phyloP scores from a whole-genome alignment of 2,888 invertebrate species.

The Synanthedon tipuliformis region DNA sequence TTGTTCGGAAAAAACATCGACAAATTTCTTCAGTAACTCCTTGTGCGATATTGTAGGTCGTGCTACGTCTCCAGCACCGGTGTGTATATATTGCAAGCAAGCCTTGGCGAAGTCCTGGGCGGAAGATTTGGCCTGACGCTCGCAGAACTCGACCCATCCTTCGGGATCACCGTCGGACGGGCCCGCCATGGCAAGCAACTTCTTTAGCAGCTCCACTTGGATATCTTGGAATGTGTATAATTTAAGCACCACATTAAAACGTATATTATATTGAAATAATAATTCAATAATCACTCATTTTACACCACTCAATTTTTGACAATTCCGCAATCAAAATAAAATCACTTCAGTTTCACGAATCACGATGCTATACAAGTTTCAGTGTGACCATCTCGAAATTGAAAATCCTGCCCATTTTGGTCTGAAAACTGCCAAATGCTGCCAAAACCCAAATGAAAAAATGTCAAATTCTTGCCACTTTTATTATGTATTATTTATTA shows the following conservation, averaged over 20 bases:
- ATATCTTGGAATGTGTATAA: conserved; percentile 17
- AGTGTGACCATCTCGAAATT: no score
- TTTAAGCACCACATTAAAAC: conserved; percentile 24
- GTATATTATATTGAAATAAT: conserved; percentile 15
- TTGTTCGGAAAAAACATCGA: conserved; percentile 86
- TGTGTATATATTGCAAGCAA: conserved; percentile 81
- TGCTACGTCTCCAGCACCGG: conserved; percentile 75
- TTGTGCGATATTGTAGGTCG: conserved; percentile 78
- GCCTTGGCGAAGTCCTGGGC: conserved; percentile 91
- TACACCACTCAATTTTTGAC: conserved; percentile 25
- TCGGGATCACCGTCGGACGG: conserved; percentile 73
- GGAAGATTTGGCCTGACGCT: conserved; percentile 86
- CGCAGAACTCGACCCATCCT: conserved; percentile 87
- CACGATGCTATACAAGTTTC: conserved; percentile 54
- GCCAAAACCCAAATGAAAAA: no score
- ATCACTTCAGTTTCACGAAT: conserved; percentile 30
- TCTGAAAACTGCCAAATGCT: no score
- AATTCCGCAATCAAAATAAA: conserved; percentile 56
- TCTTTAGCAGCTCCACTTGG: conserved; percentile 67
- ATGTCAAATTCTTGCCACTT: no score
- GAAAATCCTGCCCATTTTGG: no score
- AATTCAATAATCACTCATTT: conserved; percentile 15
- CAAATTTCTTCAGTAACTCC: conserved; percentile 84
- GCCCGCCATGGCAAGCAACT: conserved; percentile 65
- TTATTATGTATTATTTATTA: no score